Evolutionary conservation across 2,888 invertebrate genomes (phyloP).

Genomic region (Chromoteleia sp.): DNA sequence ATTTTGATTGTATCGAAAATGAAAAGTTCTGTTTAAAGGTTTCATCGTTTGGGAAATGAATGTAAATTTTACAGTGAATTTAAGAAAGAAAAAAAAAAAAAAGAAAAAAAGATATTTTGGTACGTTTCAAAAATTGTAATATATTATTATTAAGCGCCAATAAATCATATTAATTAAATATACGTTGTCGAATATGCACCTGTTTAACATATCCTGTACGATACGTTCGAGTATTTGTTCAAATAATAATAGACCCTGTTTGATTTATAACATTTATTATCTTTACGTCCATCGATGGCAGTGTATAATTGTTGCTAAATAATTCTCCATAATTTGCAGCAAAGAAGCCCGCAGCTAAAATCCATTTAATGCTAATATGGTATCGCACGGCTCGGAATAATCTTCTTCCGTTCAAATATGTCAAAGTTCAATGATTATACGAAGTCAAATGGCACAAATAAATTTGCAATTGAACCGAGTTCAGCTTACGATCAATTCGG

Average conservation of each 20-base stretch:
- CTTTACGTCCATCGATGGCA: constrained; percentile 3
- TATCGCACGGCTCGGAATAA: constrained; percentile 44
- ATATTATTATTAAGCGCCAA: not conserved
- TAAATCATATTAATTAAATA: constrained; percentile 46
- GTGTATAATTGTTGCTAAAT: constrained; percentile 49
- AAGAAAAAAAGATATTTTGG: too few species aligned
- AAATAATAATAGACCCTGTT: constrained; percentile 40
- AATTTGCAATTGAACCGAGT: not conserved
- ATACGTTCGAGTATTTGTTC: constrained; percentile 53
- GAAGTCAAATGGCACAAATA: constrained; percentile 14
- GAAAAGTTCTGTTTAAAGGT: too few species aligned
- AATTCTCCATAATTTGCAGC: constrained; percentile 41
- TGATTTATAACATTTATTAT: constrained; percentile 45
- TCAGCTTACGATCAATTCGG: not conserved
- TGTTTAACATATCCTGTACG: constrained; percentile 32
- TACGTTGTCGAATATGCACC: constrained; percentile 31
- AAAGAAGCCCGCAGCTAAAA: constrained; percentile 50
- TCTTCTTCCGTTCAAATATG: constrained; percentile 52
- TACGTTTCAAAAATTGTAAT: too few species aligned
- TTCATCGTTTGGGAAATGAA: too few species aligned
- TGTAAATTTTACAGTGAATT: too few species aligned
- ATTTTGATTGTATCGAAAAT: too few species aligned
- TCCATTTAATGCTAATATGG: constrained; percentile 56
- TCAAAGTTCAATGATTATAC: constrained; percentile 47
- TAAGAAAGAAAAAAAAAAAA: too few species aligned